Base-by-base conservation (phyloP, 1,140 invertebrate genomes). In the Conus ventricosus region DNA sequence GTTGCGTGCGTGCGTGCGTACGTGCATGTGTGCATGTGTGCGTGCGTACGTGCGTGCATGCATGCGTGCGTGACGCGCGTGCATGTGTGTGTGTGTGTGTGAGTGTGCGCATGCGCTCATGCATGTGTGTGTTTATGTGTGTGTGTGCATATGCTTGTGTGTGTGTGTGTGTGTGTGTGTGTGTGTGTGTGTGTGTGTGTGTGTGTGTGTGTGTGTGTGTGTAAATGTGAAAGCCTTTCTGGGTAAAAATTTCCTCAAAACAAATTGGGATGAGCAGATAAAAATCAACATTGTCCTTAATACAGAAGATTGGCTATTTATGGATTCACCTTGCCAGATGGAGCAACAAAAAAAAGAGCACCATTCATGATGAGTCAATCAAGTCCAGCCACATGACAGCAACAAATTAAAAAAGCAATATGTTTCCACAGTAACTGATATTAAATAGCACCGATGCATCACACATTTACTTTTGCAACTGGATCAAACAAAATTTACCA, bases 141-240 rank as follows among this genome's bases (percentile, higher is more conserved):
- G 71, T 6, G 71, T 4, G 71, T 75, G 71, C 23, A 23, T 75
- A 23, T 75, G 71, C 23, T 3, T 75, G 71, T 75, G 71, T 80
- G 76, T 80, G 76, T 80, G 25, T 51, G 39, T 53, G 76, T 80
- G 25, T 80, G 25, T 80, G 76, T 80, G 39, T 80, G 76, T 80
- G 76, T 80, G 25, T 51, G 39, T 80, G 76, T 80, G 25, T 51
- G 25, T 80, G 76, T 51, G 27, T 80, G 27, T 51, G 39, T 80
- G 76, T 80, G 76, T 80, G 25, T 80, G 76, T 51, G 39, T 80
- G 76, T 51, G 76, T 80, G 25, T 25, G 23, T 25, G 39, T 80
- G 76, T 80, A 39, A 39, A 8, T 80, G 60, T 63, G 4, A 13
- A 11, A 63, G 17, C 17, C 4, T 11, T 63, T 63, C 17, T 63